Base-by-base conservation (phyloP, 2,888 invertebrate species). In the Isoperla grammatica region DNA sequence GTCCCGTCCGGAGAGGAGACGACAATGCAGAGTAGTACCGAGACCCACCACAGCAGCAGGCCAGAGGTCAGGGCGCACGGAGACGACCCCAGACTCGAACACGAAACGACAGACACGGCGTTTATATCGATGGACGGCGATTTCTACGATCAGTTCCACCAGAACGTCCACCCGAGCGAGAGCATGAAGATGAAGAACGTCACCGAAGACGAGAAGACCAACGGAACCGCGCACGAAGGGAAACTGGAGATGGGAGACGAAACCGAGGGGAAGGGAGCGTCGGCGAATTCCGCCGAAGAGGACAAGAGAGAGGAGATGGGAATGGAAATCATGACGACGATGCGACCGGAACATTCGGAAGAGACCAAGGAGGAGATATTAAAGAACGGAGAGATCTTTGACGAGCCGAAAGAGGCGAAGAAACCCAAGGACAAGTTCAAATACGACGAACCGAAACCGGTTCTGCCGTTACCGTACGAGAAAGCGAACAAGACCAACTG, bases 121-220 rank as follows among this genome's bases (percentile, higher is more conserved):
- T 37, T 53, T 2, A 53, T 53, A 13, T 53, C 53, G 8, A 15
- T 35, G 11, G 39, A 53, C 53, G 53, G 53, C 1, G 53, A 37
- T 17, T 39, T 53, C 39, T 53, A 37, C 37, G 53, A 50, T 11
- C 12, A 15, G 6, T 15, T 50, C 2, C 49, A 50, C 13, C 23
- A 19, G 9, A 20, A 17, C 12, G 46, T 22, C 1, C 29, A 29
- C 8, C 29, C 4, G 4, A 29, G 29, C 29, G 29, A 29, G 29
- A 29, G 29, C 29, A 29, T 29, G 29, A 29, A 29, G 29, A 29
- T 29, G 29, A 29, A 29, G 29, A 29, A 29, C 8, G 29, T 29
- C 8, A 29, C 5, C 8, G 29, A 29, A 29, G 29, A 29, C 29
- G 29, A 4, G 8, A 29, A 6, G 29, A 4, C 4, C 5, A 29